Conservation (phyloP, 2,888 invertebrate species). For the Rapana venosa region DNA sequence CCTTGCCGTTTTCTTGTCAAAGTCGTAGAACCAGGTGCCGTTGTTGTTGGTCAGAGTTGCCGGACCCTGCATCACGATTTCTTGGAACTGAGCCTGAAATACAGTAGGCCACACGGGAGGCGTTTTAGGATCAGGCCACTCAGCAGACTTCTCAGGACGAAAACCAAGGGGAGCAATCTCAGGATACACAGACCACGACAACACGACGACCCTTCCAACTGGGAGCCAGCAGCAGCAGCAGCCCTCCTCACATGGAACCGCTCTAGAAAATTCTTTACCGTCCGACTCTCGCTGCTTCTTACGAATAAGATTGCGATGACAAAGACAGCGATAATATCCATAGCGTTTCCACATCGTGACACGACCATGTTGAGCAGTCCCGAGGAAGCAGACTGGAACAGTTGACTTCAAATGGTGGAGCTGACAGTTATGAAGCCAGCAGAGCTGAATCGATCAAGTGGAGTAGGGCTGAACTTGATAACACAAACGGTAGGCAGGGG, state of each 20-base stretch:
- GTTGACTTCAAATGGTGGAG: no score
- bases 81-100: slow-evolving; percentile 2
- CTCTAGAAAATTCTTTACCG: background rate
- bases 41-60: background rate
- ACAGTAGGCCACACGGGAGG: background rate
- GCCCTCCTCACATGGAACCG: background rate
- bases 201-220: background rate
- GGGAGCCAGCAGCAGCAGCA: background rate
- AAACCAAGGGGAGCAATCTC: no score
- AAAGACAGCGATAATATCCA: background rate
- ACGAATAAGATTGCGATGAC: background rate
- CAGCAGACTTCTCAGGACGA: background rate
- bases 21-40: slow-evolving; percentile 16
- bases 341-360: background rate
- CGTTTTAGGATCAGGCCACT: background rate
- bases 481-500: no score
- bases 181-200: no score
- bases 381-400: no score
- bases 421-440: no score
- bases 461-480: no score
- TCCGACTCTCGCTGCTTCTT: background rate
- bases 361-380: background rate
- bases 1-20: background rate
- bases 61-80: background rate
- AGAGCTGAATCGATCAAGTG: no score